phyloP scores from a whole-genome alignment of 2,888 invertebrate genomes.

The Malacosoma neustria region DNA sequence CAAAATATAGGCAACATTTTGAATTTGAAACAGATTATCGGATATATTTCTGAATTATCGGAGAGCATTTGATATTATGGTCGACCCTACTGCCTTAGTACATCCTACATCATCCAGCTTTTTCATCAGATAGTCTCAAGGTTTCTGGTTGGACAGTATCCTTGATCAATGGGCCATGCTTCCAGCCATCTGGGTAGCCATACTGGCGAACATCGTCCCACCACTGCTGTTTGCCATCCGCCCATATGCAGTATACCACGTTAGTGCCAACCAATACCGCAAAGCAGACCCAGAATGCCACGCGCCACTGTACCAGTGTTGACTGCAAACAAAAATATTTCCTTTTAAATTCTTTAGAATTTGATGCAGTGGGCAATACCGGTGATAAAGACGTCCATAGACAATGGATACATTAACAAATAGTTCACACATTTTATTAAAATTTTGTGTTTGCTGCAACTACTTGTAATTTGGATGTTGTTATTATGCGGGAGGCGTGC shows the following conservation, averaged over 20 bases:
- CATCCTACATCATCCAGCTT: conserved; percentile 16
- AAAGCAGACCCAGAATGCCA: conserved; percentile 83
- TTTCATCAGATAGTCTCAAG: conserved; percentile 33
- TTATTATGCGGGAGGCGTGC: no score
- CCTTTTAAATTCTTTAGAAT: no score
- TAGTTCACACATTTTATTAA: no score
- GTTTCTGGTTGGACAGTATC: conserved; percentile 36
- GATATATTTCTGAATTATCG: no score
- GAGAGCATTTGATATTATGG: no score
- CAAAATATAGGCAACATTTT: no score
- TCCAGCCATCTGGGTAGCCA: conserved; percentile 57
- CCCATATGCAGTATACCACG: conserved; percentile 77
- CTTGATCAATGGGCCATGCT: conserved; percentile 41
- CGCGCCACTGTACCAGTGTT: conserved; percentile 63
- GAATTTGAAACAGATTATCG: no score
- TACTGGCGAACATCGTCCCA: conserved; percentile 79
- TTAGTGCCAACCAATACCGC: conserved; percentile 78
- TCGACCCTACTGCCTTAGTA: conserved; percentile 3
- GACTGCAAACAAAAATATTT: conserved; percentile 41
- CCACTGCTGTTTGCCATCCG: conserved; percentile 81
- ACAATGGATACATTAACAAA: no score
- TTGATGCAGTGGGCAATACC: no score
- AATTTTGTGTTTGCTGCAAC: no score
- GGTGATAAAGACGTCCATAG: no score
- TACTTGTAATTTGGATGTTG: no score